Conservation (phyloP, 1,140 invertebrate genomes). For the Drosophila leontia region DNA sequence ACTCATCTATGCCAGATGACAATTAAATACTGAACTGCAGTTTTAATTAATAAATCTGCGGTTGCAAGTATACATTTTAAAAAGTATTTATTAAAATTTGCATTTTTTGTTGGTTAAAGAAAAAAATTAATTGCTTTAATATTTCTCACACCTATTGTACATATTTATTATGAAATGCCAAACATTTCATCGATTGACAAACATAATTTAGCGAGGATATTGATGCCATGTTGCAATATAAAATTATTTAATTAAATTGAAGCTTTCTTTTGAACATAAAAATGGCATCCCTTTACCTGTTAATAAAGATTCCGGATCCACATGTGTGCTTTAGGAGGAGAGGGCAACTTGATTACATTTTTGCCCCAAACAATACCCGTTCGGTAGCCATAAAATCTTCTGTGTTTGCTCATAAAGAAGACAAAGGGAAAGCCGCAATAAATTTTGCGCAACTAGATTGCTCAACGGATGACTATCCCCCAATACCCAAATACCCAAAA, state of each 20-base stretch:
- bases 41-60: not conserved
- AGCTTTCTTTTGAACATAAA: not conserved
- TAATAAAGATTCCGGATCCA: not conserved
- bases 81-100: not conserved
- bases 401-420: slow-evolving; percentile 54
- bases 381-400: slow-evolving; percentile 24
- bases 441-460: slow-evolving; percentile 77
- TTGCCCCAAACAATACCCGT: slow-evolving; percentile 12
- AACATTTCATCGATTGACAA: not conserved
- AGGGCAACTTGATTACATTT: slow-evolving; percentile 26
- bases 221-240: no score
- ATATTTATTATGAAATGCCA: no score
- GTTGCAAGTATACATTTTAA: not conserved
- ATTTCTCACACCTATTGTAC: not conserved
- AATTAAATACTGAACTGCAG: no score
- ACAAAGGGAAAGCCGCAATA: slow-evolving; percentile 73
- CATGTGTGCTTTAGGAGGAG: not conserved
- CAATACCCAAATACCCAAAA: slow-evolving; percentile 2
- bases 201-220: not conserved
- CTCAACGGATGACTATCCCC: slow-evolving; percentile 33
- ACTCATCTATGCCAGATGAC: not conserved
- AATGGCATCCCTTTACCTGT: not conserved
- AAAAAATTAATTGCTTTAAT: not conserved
- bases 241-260: not conserved
- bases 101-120: not conserved